A percentile compares a stretch with the other conserved stretches of the same genome.
Conservation (phyloP, 2,113 vertebrate genomes). For the Pachycephala philippinensis region DNA sequence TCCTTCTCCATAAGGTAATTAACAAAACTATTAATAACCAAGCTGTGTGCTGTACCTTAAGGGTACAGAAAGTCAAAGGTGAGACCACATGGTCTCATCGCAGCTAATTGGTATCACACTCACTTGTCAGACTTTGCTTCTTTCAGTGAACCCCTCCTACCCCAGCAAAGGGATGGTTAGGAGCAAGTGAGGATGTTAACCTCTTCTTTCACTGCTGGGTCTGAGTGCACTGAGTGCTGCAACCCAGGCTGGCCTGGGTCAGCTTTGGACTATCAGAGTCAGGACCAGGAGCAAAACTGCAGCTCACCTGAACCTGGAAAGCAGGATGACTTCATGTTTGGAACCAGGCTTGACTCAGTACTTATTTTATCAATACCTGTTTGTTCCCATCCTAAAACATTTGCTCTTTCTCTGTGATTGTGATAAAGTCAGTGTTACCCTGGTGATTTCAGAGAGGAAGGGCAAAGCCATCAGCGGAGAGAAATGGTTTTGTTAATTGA, state of each 20-base stretch:
- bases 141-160: neutral
- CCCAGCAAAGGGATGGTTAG: neutral
- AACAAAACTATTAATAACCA: neutral
- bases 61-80: neutral
- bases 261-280: rapidly evolving
- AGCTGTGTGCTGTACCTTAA: neutral
- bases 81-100: rapidly evolving
- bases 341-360: neutral
- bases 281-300: neutral
- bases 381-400: neutral
- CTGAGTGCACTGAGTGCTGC: neutral
- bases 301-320: neutral
- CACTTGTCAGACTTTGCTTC: neutral
- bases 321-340: neutral
- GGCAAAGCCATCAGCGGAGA: constrained; percentile 13
- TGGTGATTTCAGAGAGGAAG: neutral
- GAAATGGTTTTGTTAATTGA: constrained; percentile 42
- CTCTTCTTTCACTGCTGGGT: neutral
- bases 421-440: neutral
- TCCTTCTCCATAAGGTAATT: neutral
- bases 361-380: neutral
- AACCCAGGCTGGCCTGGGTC: rapidly evolving
- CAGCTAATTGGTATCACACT: neutral
- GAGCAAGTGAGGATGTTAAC: neutral
- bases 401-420: neutral